Evolutionary conservation across 2,888 invertebrate genomes (phyloP).

Genomic region (Agonopterix alstromeriana): DNA sequence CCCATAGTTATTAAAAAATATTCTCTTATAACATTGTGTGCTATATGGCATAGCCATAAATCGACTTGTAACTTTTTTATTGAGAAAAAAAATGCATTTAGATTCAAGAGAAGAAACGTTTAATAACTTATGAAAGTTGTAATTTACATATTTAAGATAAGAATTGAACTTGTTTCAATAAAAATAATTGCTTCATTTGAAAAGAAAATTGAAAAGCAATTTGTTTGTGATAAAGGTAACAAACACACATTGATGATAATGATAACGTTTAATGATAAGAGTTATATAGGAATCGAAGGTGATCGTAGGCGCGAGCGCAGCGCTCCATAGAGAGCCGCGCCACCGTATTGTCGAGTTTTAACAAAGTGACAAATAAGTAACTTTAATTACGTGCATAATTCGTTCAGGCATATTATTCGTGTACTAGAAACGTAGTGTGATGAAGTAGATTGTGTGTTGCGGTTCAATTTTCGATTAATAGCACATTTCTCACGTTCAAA

Average conservation of each 20-base stretch:
- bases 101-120: slow-evolving; percentile 23
- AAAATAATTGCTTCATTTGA: too few relatives aligned
- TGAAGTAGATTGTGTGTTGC: slow-evolving; percentile 30
- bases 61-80: neutral
- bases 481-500: neutral
- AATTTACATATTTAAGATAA: slow-evolving; percentile 26
- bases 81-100: slow-evolving; percentile 12
- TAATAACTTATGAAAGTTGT: slow-evolving; percentile 30
- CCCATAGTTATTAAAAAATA: slow-evolving; percentile 10
- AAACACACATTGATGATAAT: neutral
- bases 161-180: too few relatives aligned
- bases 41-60: slow-evolving; percentile 30
- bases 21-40: slow-evolving; percentile 5
- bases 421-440: slow-evolving; percentile 33
- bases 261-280: slow-evolving; percentile 13
- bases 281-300: slow-evolving; percentile 11
- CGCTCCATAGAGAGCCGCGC: neutral
- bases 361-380: slow-evolving; percentile 28
- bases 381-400: slow-evolving; percentile 16
- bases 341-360: slow-evolving; percentile 14
- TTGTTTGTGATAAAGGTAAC: slow-evolving; percentile 24
- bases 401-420: slow-evolving; percentile 20
- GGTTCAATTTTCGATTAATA: slow-evolving; percentile 17
- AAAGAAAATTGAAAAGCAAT: slow-evolving; percentile 19
- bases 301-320: slow-evolving; percentile 9